phyloP scores from a whole-genome alignment of 2,888 invertebrate genomes.

The Orchesella flavescens region DNA sequence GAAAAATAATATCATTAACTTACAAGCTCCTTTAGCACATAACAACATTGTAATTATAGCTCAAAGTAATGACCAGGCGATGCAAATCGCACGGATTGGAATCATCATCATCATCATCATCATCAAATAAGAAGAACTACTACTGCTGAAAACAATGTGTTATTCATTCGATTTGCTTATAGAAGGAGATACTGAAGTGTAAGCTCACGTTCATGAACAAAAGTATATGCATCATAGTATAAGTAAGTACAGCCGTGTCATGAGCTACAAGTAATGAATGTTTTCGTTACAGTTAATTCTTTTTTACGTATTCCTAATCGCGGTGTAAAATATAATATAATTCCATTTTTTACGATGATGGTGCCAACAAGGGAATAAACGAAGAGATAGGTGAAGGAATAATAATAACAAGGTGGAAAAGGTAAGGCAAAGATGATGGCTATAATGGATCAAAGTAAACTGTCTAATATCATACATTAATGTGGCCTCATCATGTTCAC shows the following conservation, averaged over 20 bases:
- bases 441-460: slow-evolving; percentile 9
- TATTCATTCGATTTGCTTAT: no score
- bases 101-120: slow-evolving; percentile 13
- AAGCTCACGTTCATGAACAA: no score
- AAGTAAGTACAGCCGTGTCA: no score
- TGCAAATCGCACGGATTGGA: slow-evolving; percentile 47
- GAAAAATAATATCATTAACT: slow-evolving; percentile 9
- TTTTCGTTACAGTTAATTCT: no score
- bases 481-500: background rate
- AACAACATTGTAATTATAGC: slow-evolving; percentile 45
- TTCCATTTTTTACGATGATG: no score
- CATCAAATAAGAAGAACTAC: background rate
- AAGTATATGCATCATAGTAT: no score
- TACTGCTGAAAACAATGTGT: no score
- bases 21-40: slow-evolving; percentile 5
- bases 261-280: no score
- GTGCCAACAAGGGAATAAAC: no score
- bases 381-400: background rate
- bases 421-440: background rate
- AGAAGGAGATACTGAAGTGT: no score
- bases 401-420: slow-evolving; percentile 1
- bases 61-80: slow-evolving; percentile 43
- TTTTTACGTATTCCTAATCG: no score
- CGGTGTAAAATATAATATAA: no score
- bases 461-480: slow-evolving; percentile 10